Evolutionary conservation across 2,797 vertebrate species (phyloP).

Genomic region (Columba guinea): DNA sequence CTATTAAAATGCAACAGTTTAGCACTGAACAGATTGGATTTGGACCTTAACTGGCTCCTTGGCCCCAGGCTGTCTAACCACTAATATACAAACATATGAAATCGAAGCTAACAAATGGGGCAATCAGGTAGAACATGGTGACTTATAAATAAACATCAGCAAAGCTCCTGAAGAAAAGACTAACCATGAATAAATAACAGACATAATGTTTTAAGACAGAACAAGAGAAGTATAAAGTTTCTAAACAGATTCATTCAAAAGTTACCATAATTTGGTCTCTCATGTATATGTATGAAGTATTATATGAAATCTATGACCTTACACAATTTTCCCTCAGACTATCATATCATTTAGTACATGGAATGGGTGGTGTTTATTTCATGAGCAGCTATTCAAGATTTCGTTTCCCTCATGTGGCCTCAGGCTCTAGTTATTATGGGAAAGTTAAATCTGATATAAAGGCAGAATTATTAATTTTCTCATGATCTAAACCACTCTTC

Average conservation of each 20-base stretch:
- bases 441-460: not conserved
- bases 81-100: not conserved
- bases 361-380: not conserved
- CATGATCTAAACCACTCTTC: not conserved
- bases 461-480: not conserved
- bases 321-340: not conserved
- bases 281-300: not conserved
- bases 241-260: not conserved
- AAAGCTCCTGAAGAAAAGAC: not conserved
- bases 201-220: not conserved
- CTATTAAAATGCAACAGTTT: not conserved
- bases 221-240: not conserved
- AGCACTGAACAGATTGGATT: not conserved
- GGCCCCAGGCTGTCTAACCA: not conserved
- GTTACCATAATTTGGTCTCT: not conserved
- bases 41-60: not conserved
- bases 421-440: not conserved
- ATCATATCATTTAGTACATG: not conserved
- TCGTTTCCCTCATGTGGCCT: not conserved
- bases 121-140: not conserved
- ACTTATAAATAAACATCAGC: constrained; percentile 34
- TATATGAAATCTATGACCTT: not conserved
- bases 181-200: constrained; percentile 3
- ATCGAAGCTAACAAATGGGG: not conserved
- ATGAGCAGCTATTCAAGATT: not conserved